These are phyloP conservation scores for Yponomeuta evonymella DNA, from an alignment of 2,888 invertebrate genomes.

Conservation along the genomic window DNA sequence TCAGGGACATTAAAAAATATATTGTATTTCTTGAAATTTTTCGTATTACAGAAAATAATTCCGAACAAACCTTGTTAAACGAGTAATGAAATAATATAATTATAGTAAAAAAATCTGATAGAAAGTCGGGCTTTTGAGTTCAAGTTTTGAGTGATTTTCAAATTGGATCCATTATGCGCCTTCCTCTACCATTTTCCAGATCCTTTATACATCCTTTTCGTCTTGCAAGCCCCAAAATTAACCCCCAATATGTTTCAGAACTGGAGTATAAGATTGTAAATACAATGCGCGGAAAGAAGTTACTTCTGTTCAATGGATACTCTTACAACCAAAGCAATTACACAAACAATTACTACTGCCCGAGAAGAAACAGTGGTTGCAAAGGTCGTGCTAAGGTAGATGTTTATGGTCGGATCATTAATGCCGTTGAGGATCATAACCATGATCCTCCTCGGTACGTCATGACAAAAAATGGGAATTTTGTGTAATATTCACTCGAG, in stretches of 20 bases:
- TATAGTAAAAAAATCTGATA: no score
- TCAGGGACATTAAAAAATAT: no score
- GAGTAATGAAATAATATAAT: no score
- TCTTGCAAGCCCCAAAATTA: no score
- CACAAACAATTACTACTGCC: slow-evolving; percentile 23
- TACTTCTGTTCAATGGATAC: slow-evolving; percentile 16
- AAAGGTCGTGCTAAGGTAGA: slow-evolving; percentile 22
- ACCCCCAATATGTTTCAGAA: background rate
- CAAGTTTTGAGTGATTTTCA: no score
- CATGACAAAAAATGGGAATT: background rate
- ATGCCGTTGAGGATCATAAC: slow-evolving; percentile 19
- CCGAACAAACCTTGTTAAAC: no score
- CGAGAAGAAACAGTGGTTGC: slow-evolving; percentile 17
- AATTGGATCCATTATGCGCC: no score
- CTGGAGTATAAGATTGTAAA: background rate
- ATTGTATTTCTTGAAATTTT: no score
- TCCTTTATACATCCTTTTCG: background rate
- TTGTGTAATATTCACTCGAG: no score
- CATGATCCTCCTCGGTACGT: slow-evolving; percentile 19
- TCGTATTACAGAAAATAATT: no score
- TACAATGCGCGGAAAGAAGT: slow-evolving; percentile 16
- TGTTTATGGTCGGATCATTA: slow-evolving; percentile 18
- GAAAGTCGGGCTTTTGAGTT: no score
- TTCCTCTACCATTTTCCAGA: background rate
- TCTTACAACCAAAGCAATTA: slow-evolving; percentile 11